These are phyloP conservation scores for Saccopteryx bilineata DNA, from an alignment of 2,113 vertebrate species.

Conservation along the genomic window DNA sequence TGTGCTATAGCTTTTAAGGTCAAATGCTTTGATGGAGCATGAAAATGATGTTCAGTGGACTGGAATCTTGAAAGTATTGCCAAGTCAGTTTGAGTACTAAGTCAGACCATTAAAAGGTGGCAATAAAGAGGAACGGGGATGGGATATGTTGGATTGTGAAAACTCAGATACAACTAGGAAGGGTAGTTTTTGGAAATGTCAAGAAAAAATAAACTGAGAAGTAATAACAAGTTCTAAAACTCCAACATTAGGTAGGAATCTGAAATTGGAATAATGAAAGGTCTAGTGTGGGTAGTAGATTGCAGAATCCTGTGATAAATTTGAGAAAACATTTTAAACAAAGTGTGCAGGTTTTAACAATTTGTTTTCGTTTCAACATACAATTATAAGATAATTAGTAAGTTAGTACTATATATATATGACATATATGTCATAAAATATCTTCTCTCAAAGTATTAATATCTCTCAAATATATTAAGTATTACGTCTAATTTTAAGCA, in stretches of 20 bases:
- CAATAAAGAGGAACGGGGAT: not conserved
- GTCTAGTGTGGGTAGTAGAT: not conserved
- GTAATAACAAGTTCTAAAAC: not conserved
- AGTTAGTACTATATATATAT: not conserved
- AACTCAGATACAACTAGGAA: not conserved
- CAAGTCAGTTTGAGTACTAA: not conserved
- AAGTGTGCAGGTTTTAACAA: not conserved
- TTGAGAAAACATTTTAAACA: slow-evolving; percentile 6
- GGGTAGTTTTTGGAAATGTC: not conserved
- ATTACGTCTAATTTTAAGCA: slow-evolving; percentile 1
- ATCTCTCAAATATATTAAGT: not conserved
- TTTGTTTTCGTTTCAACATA: not conserved
- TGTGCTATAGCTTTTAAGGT: not conserved
- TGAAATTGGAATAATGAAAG: not conserved
- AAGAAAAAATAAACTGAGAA: not conserved
- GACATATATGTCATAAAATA: not conserved
- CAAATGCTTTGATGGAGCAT: not conserved
- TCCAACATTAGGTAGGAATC: not conserved
- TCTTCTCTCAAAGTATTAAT: not conserved
- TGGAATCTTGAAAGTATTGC: not conserved
- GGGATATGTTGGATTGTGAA: not conserved
- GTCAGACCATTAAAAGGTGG: not conserved
- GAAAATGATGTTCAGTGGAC: not conserved
- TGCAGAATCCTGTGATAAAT: not conserved
- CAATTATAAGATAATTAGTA: not conserved